Percentiles rank a stretch among this genome's conserved stretches.
Conservation (phyloP, 1,140 invertebrate genomes). For the Proales similis region DNA sequence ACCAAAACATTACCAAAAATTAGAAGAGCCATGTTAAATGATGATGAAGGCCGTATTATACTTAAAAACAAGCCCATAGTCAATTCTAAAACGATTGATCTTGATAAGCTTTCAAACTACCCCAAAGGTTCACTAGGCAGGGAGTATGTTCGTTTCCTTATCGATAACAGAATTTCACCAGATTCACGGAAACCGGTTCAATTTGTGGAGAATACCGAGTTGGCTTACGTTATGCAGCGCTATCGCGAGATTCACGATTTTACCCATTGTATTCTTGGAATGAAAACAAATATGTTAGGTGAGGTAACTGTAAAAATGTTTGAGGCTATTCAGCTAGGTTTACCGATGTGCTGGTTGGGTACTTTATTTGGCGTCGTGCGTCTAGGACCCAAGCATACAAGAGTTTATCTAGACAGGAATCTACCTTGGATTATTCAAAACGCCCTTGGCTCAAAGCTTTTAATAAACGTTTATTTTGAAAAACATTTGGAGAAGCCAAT, state of each 20-base stretch:
- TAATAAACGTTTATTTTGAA: slow-evolving; percentile 81
- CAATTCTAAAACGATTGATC: slow-evolving; percentile 71
- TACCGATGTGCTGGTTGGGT: slow-evolving; percentile 53
- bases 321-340: slow-evolving; percentile 68
- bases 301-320: slow-evolving; percentile 94
- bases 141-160: slow-evolving; percentile 73
- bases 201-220: slow-evolving; percentile 79
- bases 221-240: slow-evolving; percentile 91
- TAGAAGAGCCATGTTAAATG: slow-evolving; percentile 60
- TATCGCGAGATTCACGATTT: slow-evolving; percentile 94
- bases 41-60: slow-evolving; percentile 65
- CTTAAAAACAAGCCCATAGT: slow-evolving; percentile 73
- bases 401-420: slow-evolving; percentile 68
- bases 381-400: slow-evolving; percentile 67
- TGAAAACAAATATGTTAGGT: slow-evolving; percentile 89
- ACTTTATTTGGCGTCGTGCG: slow-evolving; percentile 52
- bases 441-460: slow-evolving; percentile 66
- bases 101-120: slow-evolving; percentile 63
- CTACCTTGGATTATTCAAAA: slow-evolving; percentile 80
- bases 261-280: slow-evolving; percentile 76
- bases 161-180: slow-evolving; percentile 73
- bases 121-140: slow-evolving; percentile 74
- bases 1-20: slow-evolving; percentile 63
- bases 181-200: slow-evolving; percentile 78
- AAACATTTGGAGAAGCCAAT: slow-evolving; percentile 83